Percentiles rank a stretch among this genome's conserved stretches.
These are phyloP conservation scores for Argyra leucocephala DNA, from an alignment of 2,888 invertebrate genomes.

Conservation along the genomic window DNA sequence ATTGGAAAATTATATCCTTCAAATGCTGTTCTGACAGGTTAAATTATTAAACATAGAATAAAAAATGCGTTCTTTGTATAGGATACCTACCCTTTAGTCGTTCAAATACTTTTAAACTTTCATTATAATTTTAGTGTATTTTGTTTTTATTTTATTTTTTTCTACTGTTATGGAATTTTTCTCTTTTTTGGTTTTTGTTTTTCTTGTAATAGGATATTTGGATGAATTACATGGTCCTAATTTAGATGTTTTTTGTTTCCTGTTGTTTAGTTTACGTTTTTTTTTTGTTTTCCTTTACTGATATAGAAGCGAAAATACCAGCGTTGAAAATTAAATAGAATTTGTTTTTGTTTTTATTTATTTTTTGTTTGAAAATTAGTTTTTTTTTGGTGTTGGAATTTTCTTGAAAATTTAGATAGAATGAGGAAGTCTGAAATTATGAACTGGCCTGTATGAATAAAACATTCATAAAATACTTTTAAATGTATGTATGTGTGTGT, in stretches of 20 bases:
- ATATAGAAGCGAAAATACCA: not conserved
- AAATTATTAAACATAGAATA: too few relatives aligned
- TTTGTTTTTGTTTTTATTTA: not conserved
- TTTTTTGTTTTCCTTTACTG: not conserved
- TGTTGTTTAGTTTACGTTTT: not conserved
- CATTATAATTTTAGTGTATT: too few relatives aligned
- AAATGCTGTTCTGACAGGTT: too few relatives aligned
- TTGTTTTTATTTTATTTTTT: too few relatives aligned
- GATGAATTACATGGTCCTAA: not conserved
- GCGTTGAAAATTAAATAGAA: not conserved
- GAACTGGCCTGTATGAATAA: too few relatives aligned
- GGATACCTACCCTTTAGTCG: too few relatives aligned
- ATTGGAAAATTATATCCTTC: too few relatives aligned
- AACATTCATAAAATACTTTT: not conserved
- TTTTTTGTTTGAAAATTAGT: too few relatives aligned
- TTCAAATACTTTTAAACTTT: too few relatives aligned
- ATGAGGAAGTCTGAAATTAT: not conserved
- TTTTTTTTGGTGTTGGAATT: not conserved
- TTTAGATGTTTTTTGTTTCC: not conserved
- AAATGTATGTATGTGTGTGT: not conserved
- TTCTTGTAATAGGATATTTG: not conserved
- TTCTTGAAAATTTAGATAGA: not conserved
- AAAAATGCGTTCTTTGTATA: too few relatives aligned
- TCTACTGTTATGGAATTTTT: too few relatives aligned
- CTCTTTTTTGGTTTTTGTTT: too few relatives aligned